These are phyloP conservation scores for Tinamus guttatus DNA, from an alignment of 2,113 vertebrate genomes.

Conservation along the genomic window DNA sequence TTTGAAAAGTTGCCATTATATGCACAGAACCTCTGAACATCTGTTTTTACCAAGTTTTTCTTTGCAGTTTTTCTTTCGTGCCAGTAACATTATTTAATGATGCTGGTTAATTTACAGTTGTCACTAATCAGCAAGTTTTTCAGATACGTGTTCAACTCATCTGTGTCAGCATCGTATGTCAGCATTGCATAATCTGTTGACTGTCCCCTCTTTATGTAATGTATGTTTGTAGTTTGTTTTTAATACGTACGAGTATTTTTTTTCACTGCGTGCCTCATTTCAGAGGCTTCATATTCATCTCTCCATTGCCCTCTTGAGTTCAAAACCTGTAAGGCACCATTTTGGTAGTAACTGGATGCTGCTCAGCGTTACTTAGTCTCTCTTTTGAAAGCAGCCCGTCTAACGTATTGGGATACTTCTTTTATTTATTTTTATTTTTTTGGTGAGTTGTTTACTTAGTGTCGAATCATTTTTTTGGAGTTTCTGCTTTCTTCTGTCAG, in stretches of 20 bases:
- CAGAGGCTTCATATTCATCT: constrained; percentile 39
- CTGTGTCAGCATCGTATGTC: neutral
- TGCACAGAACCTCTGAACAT: neutral
- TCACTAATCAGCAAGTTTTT: neutral
- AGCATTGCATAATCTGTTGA: constrained; percentile 57
- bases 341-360: neutral
- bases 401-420: neutral
- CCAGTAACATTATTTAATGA: neutral
- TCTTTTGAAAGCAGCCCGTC: neutral
- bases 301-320: constrained; percentile 80
- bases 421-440: neutral
- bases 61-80: neutral
- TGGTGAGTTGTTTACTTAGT: neutral
- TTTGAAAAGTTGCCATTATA: neutral
- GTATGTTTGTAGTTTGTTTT: constrained; percentile 76
- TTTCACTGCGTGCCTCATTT: constrained; percentile 52
- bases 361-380: neutral
- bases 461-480: neutral
- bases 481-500: neutral
- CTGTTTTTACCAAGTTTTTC: neutral
- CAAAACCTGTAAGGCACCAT: constrained; percentile 21
- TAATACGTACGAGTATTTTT: constrained; percentile 62
- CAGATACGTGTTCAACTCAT: neutral
- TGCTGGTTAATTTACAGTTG: neutral
- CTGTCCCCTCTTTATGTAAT: constrained; percentile 63